These are phyloP conservation scores for Leiothrix lutea DNA, from an alignment of 2,113 vertebrate genomes.

Conservation along the genomic window DNA sequence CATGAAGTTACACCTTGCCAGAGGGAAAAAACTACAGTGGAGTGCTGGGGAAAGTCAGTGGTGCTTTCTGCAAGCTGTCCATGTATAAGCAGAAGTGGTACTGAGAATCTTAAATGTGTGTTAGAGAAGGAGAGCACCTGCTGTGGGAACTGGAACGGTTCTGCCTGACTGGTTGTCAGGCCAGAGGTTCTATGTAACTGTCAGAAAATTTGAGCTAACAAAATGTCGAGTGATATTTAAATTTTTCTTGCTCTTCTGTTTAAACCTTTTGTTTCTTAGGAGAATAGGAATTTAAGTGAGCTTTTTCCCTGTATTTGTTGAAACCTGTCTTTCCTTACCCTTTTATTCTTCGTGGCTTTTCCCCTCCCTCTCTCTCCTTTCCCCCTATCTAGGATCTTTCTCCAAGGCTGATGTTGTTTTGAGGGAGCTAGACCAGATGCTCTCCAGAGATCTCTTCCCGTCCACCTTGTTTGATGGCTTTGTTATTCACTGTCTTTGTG, in stretches of 20 bases:
- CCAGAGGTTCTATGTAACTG: not conserved
- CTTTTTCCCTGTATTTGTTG: not conserved
- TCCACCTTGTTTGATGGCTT: not conserved
- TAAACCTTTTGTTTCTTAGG: not conserved
- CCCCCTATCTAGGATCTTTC: not conserved
- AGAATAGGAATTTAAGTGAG: not conserved
- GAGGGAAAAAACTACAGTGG: not conserved
- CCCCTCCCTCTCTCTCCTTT: not conserved
- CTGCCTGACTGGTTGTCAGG: not conserved
- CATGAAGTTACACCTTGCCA: not conserved
- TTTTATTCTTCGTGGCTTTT: not conserved
- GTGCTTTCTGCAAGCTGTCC: not conserved
- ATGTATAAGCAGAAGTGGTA: not conserved
- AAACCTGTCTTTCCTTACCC: not conserved
- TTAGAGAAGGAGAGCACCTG: not conserved
- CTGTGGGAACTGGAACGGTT: not conserved
- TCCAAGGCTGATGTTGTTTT: not conserved
- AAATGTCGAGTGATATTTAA: not conserved
- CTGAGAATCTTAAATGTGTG: not conserved
- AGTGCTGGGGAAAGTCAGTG: not conserved
- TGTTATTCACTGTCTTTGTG: not conserved
- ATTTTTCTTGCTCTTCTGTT: not conserved
- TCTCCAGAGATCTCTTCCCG: not conserved
- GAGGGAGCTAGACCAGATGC: not conserved
- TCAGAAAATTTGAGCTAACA: not conserved